Evolutionary conservation across 2,113 vertebrate species (phyloP).

Genomic region (Amphiprion ocellaris): DNA sequence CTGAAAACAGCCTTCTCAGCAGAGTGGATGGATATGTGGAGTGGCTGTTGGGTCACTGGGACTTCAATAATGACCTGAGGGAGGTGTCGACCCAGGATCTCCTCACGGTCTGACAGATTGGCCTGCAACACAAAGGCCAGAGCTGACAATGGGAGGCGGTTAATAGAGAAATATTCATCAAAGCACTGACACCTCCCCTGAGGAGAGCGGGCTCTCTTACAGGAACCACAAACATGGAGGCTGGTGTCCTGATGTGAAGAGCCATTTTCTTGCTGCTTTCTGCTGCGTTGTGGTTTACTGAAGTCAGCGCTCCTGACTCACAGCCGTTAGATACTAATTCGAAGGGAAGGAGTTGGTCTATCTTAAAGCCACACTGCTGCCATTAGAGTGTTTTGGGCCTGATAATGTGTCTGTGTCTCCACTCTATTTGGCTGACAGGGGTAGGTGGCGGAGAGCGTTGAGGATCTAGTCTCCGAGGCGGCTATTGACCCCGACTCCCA

Average conservation of each 20-base stretch:
- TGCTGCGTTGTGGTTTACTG: slow-evolving; percentile 42
- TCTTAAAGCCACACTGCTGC: slow-evolving; percentile 40
- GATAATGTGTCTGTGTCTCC: slow-evolving; percentile 63
- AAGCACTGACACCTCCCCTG: slow-evolving; percentile 75
- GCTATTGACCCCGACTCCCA: slow-evolving; percentile 78
- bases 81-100: slow-evolving; percentile 77
- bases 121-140: slow-evolving; percentile 82
- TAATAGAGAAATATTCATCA: slow-evolving; percentile 87
- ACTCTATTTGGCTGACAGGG: slow-evolving; percentile 72
- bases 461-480: slow-evolving; percentile 59
- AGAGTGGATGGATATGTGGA: slow-evolving; percentile 67
- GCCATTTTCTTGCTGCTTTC: slow-evolving; percentile 54
- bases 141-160: slow-evolving; percentile 81
- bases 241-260: slow-evolving; percentile 45
- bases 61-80: slow-evolving; percentile 83
- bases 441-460: slow-evolving; percentile 56
- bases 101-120: slow-evolving; percentile 79
- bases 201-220: slow-evolving; percentile 65
- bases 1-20: slow-evolving; percentile 79
- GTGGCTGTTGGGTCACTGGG: slow-evolving; percentile 76
- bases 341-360: slow-evolving; percentile 54
- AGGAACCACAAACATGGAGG: slow-evolving; percentile 60
- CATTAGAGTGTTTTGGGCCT: slow-evolving; percentile 51
- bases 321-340: slow-evolving; percentile 57
- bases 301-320: slow-evolving; percentile 44